Conservation (phyloP, 1,140 invertebrate genomes). For the Antheraea pernyi region DNA sequence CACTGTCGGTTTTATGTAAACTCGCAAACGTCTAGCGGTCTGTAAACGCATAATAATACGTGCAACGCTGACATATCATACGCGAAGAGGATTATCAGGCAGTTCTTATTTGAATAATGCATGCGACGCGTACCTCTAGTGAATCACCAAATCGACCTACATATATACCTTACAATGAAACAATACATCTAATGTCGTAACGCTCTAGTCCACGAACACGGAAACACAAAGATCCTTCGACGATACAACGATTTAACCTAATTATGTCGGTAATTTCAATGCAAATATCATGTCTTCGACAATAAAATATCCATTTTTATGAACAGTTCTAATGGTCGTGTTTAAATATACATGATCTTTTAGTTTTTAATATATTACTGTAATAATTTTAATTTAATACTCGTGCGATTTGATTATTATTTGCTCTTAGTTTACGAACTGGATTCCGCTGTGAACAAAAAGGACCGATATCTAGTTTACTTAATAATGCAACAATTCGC, state of each 20-base stretch:
- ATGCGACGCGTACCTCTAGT: conserved; percentile 22
- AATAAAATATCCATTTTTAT: conserved; percentile 2
- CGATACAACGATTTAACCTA: conserved; percentile 4
- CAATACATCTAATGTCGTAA: conserved; percentile 23
- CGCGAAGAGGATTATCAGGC: conserved; percentile 39
- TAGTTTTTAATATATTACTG: background rate
- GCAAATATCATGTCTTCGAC: background rate
- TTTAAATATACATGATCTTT: background rate
- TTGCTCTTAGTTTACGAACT: background rate
- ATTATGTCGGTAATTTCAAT: background rate
- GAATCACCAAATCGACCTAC: conserved; percentile 41
- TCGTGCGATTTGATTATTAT: background rate
- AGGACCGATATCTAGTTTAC: too few species aligned
- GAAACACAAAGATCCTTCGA: conserved; percentile 21
- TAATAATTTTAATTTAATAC: too few species aligned
- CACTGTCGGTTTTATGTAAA: too few species aligned
- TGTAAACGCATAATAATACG: background rate
- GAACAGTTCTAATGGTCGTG: background rate
- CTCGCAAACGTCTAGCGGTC: too few species aligned
- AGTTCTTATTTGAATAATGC: conserved; percentile 22
- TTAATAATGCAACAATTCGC: too few species aligned
- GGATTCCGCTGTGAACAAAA: too few species aligned
- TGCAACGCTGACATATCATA: conserved; percentile 35
- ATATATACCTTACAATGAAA: conserved; percentile 33
- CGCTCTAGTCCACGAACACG: conserved; percentile 18